Base-by-base conservation (phyloP, 2,888 invertebrate species). In the Erannis defoliaria region DNA sequence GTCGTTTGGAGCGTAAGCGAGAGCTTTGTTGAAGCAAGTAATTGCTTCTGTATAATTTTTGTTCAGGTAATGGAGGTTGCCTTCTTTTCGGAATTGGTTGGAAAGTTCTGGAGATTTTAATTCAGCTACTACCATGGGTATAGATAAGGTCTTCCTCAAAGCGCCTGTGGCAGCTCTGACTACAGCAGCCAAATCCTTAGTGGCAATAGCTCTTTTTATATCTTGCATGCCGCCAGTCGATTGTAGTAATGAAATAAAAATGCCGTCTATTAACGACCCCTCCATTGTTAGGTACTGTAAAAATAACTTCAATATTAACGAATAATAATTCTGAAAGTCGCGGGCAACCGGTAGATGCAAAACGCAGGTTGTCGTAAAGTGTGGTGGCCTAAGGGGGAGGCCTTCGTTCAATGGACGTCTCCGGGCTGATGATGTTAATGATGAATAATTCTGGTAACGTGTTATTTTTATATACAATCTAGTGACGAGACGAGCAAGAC, bases 201-300 rank as follows among this genome's bases (percentile, higher is more conserved):
- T 42, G 14, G 60, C 59, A 4, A 67, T 64, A 9, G 64, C 59
- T 0, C 18, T 29, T 29, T 56, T 56, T 12, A 67, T 57, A 6
- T 40, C 14, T 8, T 38, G 5, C 2, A 18, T 12, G 0, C 51
- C 51, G 0, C 45, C 42, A 4, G 58, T 45, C 8, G 4, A 0
- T 45, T 23, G 16, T 0, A 58, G 40, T 5, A 46, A 1, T 4
- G 10, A 10, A 33, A 3, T n/a, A 33, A 33, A 10, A 12, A 33
- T 33, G n/a, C 3, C n/a, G 5, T 33, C 33, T n/a, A n/a, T 12
- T 12, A 10, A 1, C 1, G 2, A 0, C 12, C n/a, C 33, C 1
- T 33, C 33, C 33, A 33, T 33, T 10, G 33, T 33, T 33, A n/a
- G n/a, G n/a, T n/a, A n/a, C n/a, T n/a, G n/a, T n/a, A n/a, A n/a